Evolutionary conservation across 92 coral and sea anemone species (phyloP).

Genomic region (Phenganax stokvisi): DNA sequence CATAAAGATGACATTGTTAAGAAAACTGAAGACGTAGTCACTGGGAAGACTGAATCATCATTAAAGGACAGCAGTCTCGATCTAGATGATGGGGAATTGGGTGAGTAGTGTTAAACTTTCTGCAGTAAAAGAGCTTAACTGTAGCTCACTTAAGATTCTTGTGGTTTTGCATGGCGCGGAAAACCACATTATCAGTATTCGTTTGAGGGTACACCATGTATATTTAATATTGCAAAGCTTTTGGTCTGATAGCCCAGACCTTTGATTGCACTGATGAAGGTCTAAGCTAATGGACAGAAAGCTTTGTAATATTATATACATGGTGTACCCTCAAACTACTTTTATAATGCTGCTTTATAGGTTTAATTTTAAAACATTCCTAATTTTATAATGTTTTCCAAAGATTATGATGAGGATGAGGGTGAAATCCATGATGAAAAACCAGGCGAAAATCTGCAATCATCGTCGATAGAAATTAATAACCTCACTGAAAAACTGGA

Average conservation of each 20-base stretch:
- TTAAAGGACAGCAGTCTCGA: conserved; percentile 25
- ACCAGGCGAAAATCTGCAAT: conserved; percentile 38
- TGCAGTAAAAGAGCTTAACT: not conserved
- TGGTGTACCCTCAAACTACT: too few species aligned
- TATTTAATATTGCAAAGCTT: too few species aligned
- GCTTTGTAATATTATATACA: too few species aligned
- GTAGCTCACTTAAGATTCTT: not conserved
- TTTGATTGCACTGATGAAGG: too few species aligned
- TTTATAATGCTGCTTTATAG: not conserved
- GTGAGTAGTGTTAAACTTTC: not conserved
- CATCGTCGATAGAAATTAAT: conserved; percentile 42
- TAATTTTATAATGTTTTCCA: not conserved
- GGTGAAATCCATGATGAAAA: conserved; percentile 59
- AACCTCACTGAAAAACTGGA: conserved; percentile 39
- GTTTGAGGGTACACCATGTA: too few species aligned
- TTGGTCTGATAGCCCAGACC: too few species aligned
- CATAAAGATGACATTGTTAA: not conserved
- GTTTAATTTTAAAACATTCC: not conserved
- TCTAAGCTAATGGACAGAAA: too few species aligned
- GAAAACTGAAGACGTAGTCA: not conserved
- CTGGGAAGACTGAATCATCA: not conserved
- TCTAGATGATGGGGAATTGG: conserved; percentile 33
- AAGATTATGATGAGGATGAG: conserved; percentile 82
- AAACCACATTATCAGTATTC: too few species aligned
- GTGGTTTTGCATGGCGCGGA: not conserved